Conservation (phyloP, 1,140 invertebrate genomes). For the Drosophila fuyamai region DNA sequence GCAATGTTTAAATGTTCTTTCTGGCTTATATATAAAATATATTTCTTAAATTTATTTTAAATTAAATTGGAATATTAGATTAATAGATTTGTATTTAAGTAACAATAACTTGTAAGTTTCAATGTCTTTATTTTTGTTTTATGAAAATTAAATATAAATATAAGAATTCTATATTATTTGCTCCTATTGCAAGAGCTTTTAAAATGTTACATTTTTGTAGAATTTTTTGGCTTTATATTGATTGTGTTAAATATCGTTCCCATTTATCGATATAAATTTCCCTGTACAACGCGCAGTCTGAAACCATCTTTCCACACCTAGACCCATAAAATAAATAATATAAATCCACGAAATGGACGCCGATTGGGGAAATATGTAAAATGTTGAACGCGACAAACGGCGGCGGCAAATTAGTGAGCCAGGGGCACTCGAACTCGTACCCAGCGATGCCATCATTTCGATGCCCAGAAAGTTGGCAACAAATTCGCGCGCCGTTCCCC, state of each 20-base stretch:
- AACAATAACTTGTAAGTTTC: no score
- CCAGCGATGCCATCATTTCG: slow-evolving; percentile 7
- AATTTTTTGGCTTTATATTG: no score
- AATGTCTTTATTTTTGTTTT: no score
- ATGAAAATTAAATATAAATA: no score
- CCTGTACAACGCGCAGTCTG: background rate
- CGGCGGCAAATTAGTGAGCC: slow-evolving; percentile 40
- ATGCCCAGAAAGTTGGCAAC: slow-evolving; percentile 53
- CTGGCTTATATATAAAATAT: no score
- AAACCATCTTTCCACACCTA: slow-evolving; percentile 17
- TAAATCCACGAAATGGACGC: slow-evolving; percentile 20
- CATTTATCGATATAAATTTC: background rate
- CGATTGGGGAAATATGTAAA: slow-evolving; percentile 27
- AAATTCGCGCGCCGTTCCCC: slow-evolving; percentile 43
- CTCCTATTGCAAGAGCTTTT: no score
- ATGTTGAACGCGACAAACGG: slow-evolving; percentile 25
- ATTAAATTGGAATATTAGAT: no score
- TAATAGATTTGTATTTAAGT: no score
- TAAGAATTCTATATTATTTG: no score
- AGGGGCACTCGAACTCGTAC: slow-evolving; percentile 17
- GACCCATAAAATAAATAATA: slow-evolving; percentile 15
- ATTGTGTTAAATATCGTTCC: background rate
- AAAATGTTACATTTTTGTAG: no score
- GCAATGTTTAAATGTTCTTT: no score
- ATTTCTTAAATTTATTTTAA: no score